Conservation (phyloP, 2,888 invertebrate genomes). For the Troides aeacus region DNA sequence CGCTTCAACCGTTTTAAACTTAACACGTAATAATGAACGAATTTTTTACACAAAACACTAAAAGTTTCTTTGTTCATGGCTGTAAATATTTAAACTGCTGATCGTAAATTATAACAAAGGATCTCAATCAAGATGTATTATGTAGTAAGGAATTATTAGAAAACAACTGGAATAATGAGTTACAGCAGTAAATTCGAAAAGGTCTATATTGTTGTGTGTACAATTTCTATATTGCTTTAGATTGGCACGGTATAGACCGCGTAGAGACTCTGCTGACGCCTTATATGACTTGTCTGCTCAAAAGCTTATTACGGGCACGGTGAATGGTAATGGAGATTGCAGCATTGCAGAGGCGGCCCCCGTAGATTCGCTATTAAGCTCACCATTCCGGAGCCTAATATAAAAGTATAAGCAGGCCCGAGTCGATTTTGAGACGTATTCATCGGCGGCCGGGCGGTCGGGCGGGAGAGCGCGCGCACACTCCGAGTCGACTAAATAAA, state of each 20-base stretch:
- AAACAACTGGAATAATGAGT: too few relatives aligned
- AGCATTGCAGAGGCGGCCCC: background rate
- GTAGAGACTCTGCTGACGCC: background rate
- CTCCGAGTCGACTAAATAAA: conserved; percentile 47
- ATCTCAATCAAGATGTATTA: too few relatives aligned
- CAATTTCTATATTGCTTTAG: too few relatives aligned
- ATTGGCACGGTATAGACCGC: too few relatives aligned
- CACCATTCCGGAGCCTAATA: conserved; percentile 16
- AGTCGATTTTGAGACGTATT: conserved; percentile 29
- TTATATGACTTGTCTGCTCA: background rate
- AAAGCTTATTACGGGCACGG: conserved; percentile 9
- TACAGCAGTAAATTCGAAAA: too few relatives aligned
- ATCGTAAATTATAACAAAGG: too few relatives aligned
- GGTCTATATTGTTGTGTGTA: too few relatives aligned
- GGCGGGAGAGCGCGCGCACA: conserved; percentile 41
- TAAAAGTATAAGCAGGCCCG: conserved; percentile 17
- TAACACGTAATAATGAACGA: too few relatives aligned
- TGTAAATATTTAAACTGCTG: too few relatives aligned
- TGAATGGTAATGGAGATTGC: conserved; percentile 5
- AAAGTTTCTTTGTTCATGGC: too few relatives aligned
- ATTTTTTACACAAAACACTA: too few relatives aligned
- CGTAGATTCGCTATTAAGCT: conserved; percentile 15
- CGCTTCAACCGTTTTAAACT: background rate
- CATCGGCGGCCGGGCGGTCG: conserved; percentile 28
- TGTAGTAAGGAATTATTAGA: too few relatives aligned